Base-by-base conservation (phyloP, 1,140 invertebrate genomes). In the Uloborus diversus region DNA sequence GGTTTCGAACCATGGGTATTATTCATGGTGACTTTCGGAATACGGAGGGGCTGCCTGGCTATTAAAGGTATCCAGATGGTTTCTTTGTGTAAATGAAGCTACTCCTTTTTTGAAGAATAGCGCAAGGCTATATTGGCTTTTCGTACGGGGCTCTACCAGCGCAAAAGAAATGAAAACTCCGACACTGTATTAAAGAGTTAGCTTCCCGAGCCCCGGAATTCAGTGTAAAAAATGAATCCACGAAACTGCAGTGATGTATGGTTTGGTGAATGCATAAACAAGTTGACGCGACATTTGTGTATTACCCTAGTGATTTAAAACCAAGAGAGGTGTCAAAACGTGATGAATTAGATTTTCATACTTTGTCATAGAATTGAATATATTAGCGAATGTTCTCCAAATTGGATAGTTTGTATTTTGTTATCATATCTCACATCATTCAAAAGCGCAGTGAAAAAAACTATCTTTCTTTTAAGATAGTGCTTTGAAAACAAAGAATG, bases 81-180 rank as follows among this genome's bases (percentile, higher is more conserved):
- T 71, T 71, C 68, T 57, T 71, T 71, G 68, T 71, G 68, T 71
- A 71, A 71, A 71, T 71, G 68, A 71, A 71, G 68, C 20, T 17
- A 28, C 20, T 17, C 49, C 49, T 23, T 25, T 11, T 33, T 53
- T 69, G 49, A 69, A 69, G 49, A 69, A 69, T 69, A 56, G 65
- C 3, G 30, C 5, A 30, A n/a, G 49, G 23, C 23, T 35, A 32
- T 69, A 56, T 56, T 69, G 66, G 56, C 49, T 69, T 56, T 61
- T 53, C n/a, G 9, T 33, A 56, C 28, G 33, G 37, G 9, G 9
- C 37, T 1, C 37, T n/a, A n/a, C n/a, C n/a, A n/a, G n/a, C 9
- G 37, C 37, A 17, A 17, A 42, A 42, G 37, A 42, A 42, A 42
- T 42, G 37, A 42, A 42, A 42, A 13, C 17, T 1, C 37, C 37